Base-by-base conservation (phyloP, 2,888 invertebrate genomes). In the Ceraclea dissimilis region DNA sequence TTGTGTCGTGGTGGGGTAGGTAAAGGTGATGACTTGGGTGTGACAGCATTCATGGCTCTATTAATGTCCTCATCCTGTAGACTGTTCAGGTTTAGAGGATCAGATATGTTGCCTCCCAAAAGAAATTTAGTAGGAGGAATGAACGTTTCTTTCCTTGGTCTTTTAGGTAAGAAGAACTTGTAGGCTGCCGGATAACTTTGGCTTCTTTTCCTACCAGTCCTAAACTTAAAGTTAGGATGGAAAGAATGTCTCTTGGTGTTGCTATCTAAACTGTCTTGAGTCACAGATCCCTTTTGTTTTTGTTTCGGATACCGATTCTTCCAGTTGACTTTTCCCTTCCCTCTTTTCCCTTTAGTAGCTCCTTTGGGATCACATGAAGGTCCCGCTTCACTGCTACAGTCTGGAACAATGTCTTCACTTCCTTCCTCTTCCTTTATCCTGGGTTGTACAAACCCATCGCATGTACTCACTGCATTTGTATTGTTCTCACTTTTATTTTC, bases 61-160 rank as follows among this genome's bases (percentile, higher is more conserved):
- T 85, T 85, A 18, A 85, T 77, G 64, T 86, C 86, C 68, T 88
- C 88, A 69, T 89, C 86, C 71, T 87, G 91, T 65, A 97, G 79
- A 68, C 94, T 93, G 68, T 92, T 93, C 59, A 97, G 74, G 75
- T 97, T 97, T 48, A 97, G 74, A 0, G 96, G 97, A 78, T 97
- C 97, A 63, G 88, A 88, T 63, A 95, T 95, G 71, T 93, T 96
- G 8, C 96, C 97, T 47, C 96, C 97, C 1, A 96, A 80, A 2
- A 93, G 75, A 73, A 97, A 96, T 71, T 94, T 94, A 1, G 93
- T 93, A 0, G 96, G 95, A 52, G 93, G 86, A 65, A 93, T 89
- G 63, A 88, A 83, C 54, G 81, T 81, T 63, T 86, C 84, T 66
- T 87, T 87, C 63, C 87, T 83, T 51, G 86, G 79, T 56, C 87